Evolutionary conservation across 2,797 vertebrate genomes (phyloP), one percentile per base, ranked within the genome.

Genomic region (Neosilurus hyrtlii): DNA sequence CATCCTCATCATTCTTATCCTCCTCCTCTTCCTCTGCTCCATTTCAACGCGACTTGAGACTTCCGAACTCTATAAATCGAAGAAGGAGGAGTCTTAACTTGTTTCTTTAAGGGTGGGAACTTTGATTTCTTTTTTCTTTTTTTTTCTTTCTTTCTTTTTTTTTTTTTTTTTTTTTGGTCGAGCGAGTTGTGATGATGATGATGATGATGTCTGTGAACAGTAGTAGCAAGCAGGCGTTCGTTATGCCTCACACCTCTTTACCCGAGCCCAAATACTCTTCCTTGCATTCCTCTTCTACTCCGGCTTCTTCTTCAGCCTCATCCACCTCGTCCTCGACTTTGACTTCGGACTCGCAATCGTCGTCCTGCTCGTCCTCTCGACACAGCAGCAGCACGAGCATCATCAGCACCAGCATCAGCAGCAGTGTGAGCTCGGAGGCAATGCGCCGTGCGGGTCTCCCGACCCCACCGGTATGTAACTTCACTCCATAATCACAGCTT

Each of bases 131-230:
- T 67, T 57, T 80, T n/a, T 57, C 35, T 24, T 24, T 70, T 70
- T 57, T 73, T 43, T 67, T 57, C 68, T 37, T 57, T 56, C 16
- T 76, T 20, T 20, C 30, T 35, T 62, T 66, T 43, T 63, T 63
- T 77, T 63, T 14, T 70, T 67, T 77, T 59, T 79, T 79, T 79
- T 66, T 66, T 66, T 66, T 24, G 63, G 63, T 92, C 93, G 91
- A 91, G 92, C 82, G 92, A 91, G 90, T 92, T 76, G 89, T 91
- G 91, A 91, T 92, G 93, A 98, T 95, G 91, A 98, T 97, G 97
- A 99, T 98, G 96, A 99, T 99, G 97, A 98, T 97, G 91, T 95
- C 97, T 94, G 96, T 96, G 95, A 97, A 96, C 96, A 95, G 94
- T 94, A 99, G 94, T 94, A 98, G 80, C 80, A 82, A 99, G 96